A percentile compares a stretch with the other conserved stretches of the same genome.
These are phyloP conservation scores for Elgaria multicarinata DNA, from an alignment of 2,113 vertebrate species.

Conservation along the genomic window DNA sequence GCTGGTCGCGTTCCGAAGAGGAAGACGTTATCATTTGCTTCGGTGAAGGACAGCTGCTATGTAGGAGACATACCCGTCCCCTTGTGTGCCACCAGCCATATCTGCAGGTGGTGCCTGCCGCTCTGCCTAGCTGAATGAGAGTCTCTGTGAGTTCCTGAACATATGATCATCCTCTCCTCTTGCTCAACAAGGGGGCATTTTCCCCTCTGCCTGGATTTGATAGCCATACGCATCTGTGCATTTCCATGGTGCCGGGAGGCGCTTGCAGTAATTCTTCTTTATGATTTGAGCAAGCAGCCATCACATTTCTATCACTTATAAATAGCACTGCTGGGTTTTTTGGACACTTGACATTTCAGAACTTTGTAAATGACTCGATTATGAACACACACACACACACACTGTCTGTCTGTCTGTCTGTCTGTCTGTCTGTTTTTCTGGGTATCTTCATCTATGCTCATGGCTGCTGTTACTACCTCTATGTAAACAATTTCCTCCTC, in stretches of 20 bases:
- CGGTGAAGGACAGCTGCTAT: slow-evolving; percentile 65
- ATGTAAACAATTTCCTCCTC: background rate
- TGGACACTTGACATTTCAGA: slow-evolving; percentile 31
- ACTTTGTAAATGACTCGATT: background rate
- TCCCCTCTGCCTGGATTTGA: slow-evolving; percentile 60
- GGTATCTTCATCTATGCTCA: background rate
- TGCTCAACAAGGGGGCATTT: slow-evolving; percentile 63
- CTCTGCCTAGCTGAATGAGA: slow-evolving; percentile 59
- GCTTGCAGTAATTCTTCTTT: slow-evolving; percentile 50
- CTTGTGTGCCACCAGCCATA: slow-evolving; percentile 63
- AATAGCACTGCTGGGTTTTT: slow-evolving; percentile 21
- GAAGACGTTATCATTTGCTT: slow-evolving; percentile 48
- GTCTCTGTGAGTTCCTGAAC: slow-evolving; percentile 57
- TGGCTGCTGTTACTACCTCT: background rate
- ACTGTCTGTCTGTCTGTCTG: background rate
- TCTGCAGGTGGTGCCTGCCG: slow-evolving; percentile 62
- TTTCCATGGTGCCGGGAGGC: slow-evolving; percentile 44
- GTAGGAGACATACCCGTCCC: slow-evolving; percentile 65
- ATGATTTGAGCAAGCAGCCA: slow-evolving; percentile 30
- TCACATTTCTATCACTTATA: slow-evolving; percentile 47
- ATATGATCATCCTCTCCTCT: slow-evolving; percentile 63
- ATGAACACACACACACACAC: rapidly evolving
- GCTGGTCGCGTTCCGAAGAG: slow-evolving; percentile 64
- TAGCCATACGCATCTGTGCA: slow-evolving; percentile 54
- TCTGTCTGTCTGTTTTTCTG: background rate